These are phyloP conservation scores for Drosophila tanythrix DNA, from an alignment of 2,888 invertebrate species.

Conservation along the genomic window DNA sequence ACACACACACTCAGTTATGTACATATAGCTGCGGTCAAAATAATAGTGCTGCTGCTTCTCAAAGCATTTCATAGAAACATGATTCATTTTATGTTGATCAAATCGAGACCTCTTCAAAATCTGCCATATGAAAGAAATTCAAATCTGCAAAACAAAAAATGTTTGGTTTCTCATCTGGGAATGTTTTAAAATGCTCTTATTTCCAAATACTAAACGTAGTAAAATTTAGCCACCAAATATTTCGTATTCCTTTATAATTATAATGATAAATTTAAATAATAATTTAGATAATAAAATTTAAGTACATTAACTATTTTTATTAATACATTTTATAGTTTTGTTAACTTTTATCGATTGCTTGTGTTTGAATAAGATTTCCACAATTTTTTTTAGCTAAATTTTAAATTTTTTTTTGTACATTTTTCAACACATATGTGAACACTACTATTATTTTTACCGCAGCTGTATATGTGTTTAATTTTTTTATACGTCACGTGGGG, in stretches of 20 bases:
- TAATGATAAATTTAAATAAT: too few relatives aligned
- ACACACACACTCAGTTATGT: neutral
- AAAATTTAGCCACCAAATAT: neutral
- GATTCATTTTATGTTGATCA: neutral
- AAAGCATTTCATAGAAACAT: neutral
- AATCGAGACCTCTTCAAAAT: neutral
- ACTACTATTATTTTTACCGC: neutral
- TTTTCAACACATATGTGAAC: neutral
- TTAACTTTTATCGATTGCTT: too few relatives aligned
- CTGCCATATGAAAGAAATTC: neutral
- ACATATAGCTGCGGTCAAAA: neutral
- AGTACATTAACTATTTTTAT: too few relatives aligned
- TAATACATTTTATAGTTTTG: too few relatives aligned
- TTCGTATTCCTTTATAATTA: too few relatives aligned
- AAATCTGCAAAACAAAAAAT: neutral
- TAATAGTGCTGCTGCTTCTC: neutral
- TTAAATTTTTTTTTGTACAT: too few relatives aligned
- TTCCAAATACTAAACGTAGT: neutral
- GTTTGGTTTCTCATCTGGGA: neutral
- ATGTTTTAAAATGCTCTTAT: neutral
- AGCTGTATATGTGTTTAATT: slow-evolving; percentile 6
- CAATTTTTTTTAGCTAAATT: too few relatives aligned
- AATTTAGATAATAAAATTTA: too few relatives aligned
- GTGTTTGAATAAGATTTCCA: too few relatives aligned
- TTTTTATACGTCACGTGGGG: slow-evolving; percentile 18